These are phyloP conservation scores for Lepidocyrtoides sp. DNA, from an alignment of 2,888 invertebrate genomes.

Conservation along the genomic window DNA sequence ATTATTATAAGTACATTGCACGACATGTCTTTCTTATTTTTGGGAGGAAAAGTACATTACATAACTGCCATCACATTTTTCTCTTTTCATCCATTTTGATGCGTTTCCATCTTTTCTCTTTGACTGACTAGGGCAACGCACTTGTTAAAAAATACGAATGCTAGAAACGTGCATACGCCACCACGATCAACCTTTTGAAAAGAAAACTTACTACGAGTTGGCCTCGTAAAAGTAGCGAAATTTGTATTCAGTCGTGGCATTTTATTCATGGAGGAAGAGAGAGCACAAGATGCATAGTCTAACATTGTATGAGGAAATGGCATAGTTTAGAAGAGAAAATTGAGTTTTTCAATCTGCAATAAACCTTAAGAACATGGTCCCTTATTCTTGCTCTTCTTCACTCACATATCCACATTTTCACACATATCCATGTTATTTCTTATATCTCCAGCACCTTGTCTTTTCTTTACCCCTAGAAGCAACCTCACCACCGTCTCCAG, in stretches of 20 bases:
- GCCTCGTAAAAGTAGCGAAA: slow-evolving; percentile 81
- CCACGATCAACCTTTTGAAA: too few relatives aligned
- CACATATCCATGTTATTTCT: not conserved
- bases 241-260: slow-evolving; percentile 85
- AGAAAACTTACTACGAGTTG: slow-evolving; percentile 4
- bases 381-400: slow-evolving; percentile 29
- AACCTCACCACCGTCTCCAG: not conserved
- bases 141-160: not conserved
- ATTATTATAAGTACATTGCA: slow-evolving; percentile 36
- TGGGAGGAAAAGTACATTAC: not conserved
- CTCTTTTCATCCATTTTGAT: slow-evolving; percentile 59
- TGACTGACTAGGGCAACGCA: slow-evolving; percentile 33
- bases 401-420: not conserved
- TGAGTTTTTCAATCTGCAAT: slow-evolving; percentile 86
- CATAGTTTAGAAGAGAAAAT: slow-evolving; percentile 85
- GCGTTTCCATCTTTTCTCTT: slow-evolving; percentile 52
- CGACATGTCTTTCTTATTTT: not conserved
- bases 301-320: slow-evolving; percentile 84
- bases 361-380: slow-evolving; percentile 81
- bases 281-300: slow-evolving; percentile 78
- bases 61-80: not conserved
- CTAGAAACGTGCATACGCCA: not conserved
- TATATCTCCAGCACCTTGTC: not conserved
- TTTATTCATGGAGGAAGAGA: slow-evolving; percentile 74
- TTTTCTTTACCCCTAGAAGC: slow-evolving; percentile 1